Evolutionary conservation across 2,888 invertebrate genomes (phyloP).

Genomic region (Pocota personata): DNA sequence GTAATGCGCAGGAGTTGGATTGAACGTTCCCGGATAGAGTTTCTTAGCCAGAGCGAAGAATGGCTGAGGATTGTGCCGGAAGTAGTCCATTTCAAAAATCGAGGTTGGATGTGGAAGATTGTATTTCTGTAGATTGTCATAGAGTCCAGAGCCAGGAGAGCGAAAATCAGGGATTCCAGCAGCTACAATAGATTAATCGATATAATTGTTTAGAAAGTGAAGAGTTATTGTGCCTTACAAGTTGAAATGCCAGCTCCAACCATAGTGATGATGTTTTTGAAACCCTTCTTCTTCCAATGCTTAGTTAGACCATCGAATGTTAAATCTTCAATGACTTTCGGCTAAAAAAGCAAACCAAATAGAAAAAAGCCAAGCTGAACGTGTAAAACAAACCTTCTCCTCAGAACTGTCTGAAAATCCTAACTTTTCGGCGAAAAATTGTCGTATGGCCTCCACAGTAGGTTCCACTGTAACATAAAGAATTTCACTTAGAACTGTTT

Average conservation of each 20-base stretch:
- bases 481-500: neutral
- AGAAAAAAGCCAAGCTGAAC: neutral
- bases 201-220: neutral
- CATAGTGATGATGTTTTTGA: slow-evolving; percentile 95
- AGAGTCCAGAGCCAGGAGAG: slow-evolving; percentile 95
- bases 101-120: slow-evolving; percentile 95
- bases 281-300: slow-evolving; percentile 90
- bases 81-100: slow-evolving; percentile 95
- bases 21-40: slow-evolving; percentile 92
- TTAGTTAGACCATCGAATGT: slow-evolving; percentile 90
- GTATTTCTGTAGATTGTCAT: slow-evolving; percentile 95
- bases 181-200: slow-evolving; percentile 75
- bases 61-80: slow-evolving; percentile 93
- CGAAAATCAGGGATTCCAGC: slow-evolving; percentile 97
- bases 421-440: slow-evolving; percentile 87
- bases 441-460: slow-evolving; percentile 86
- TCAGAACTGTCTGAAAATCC: slow-evolving; percentile 82
- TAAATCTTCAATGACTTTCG: slow-evolving; percentile 87
- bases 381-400: slow-evolving; percentile 45
- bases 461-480: slow-evolving; percentile 76
- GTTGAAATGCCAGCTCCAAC: slow-evolving; percentile 99
- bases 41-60: slow-evolving; percentile 96
- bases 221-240: slow-evolving; percentile 85
- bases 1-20: slow-evolving; percentile 95
- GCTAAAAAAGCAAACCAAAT: slow-evolving; percentile 22